A percentile compares a stretch with the other conserved stretches of the same genome.
Evolutionary conservation across 2,888 invertebrate species (phyloP).

Genomic region (Homarus gammarus): DNA sequence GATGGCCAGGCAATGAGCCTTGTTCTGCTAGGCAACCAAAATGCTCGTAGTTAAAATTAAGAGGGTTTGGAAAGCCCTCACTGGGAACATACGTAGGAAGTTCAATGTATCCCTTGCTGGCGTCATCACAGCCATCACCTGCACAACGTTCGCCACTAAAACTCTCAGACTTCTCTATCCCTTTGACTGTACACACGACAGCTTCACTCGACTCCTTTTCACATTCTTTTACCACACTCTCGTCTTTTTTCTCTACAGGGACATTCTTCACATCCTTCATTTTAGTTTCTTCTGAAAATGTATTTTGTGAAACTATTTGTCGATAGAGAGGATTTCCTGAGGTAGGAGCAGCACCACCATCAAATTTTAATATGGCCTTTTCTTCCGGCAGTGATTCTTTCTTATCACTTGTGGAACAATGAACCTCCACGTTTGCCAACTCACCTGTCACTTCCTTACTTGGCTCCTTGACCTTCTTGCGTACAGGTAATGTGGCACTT

Average conservation of each 20-base stretch:
- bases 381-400: background rate
- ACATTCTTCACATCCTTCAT: background rate
- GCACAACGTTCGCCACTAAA: constrained; percentile 2
- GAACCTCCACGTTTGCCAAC: background rate
- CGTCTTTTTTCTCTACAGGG: background rate
- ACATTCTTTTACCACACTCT: background rate
- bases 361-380: background rate
- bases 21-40: background rate
- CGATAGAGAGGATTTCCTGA: background rate
- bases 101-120: constrained; percentile 56
- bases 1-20: background rate
- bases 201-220: background rate
- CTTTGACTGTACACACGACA: background rate
- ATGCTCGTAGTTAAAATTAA: background rate
- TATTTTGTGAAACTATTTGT: background rate
- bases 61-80: background rate
- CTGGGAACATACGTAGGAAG: constrained; percentile 49
- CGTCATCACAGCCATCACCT: constrained; percentile 43
- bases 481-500: constrained; percentile 38
- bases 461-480: constrained; percentile 9
- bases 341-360: background rate
- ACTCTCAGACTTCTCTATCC: background rate
- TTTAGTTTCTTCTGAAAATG: background rate
- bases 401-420: background rate
- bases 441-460: background rate